Base-by-base conservation (phyloP, 2,797 vertebrate species). In the Sphenodon punctatus region DNA sequence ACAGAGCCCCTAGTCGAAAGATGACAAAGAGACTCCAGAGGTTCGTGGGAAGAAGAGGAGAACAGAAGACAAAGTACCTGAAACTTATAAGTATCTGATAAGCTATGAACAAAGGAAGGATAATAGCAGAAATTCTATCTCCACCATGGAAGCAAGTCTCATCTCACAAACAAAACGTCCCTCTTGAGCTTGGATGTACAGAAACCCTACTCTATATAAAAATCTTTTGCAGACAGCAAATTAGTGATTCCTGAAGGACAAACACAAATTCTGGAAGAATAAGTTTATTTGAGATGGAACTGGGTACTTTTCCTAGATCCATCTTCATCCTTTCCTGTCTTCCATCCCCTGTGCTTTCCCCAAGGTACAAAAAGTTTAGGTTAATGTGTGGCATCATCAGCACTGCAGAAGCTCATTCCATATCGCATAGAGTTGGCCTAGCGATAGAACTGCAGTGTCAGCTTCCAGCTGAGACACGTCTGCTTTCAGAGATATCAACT, bases 401-500 rank as follows among this genome's bases (percentile, higher is more conserved):
- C 89, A 67, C 75, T 51, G 53, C 59, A 66, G 23, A 41, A 88
- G 22, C 41, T 55, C 30, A 36, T 78, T 48, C 61, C 36, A 84
- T 69, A 45, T 39, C 49, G 67, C 27, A 58, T 66, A 80, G 20
- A 43, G 32, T 66, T 60, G 14, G 17, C 67, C 84, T 78, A 56
- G 49, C 36, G 79, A 85, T 53, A 86, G 55, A 74, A 84, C 5
- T 43, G 56, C 66, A 74, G 41, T 25, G 32, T 89, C 68, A 84
- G 74, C 72, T 73, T 67, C 49, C 36, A 66, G 49, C 41, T 78
- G 61, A 60, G 25, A 60, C 49, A 84, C 78, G 12, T 53, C 65
- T 87, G 85, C 66, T 58, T 55, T 58, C 41, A 67, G 84, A 72
- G 68, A 72, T 76, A 67, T 38, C 17, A 34, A n/a, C 30, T 88